These are phyloP conservation scores for Anoplius nigerrimus DNA, from an alignment of 2,888 invertebrate species.

Conservation along the genomic window DNA sequence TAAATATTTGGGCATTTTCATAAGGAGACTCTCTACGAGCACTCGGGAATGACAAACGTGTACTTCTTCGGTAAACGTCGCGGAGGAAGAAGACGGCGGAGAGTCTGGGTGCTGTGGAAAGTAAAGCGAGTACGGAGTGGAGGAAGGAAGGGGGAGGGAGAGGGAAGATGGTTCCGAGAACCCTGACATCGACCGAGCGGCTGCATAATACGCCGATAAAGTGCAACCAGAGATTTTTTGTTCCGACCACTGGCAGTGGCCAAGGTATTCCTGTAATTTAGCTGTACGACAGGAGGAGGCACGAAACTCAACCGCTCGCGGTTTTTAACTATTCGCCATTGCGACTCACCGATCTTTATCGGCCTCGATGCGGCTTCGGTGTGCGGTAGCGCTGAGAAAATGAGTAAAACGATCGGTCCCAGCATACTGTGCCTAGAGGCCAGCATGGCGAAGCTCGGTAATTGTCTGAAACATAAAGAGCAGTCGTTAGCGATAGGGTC, in stretches of 20 bases:
- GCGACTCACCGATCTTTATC: conserved; percentile 42
- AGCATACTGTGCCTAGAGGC: neutral
- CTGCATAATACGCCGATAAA: conserved; percentile 54
- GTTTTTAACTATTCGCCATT: too few relatives aligned
- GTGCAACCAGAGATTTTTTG: conserved; percentile 22
- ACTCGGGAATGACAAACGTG: conserved; percentile 36
- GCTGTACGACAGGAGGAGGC: conserved; percentile 11
- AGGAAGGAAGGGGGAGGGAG: conserved; percentile 7
- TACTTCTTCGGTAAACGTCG: conserved; percentile 27
- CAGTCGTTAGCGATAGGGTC: neutral
- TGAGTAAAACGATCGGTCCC: conserved; percentile 13
- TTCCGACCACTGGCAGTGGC: conserved; percentile 9
- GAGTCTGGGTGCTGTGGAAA: neutral
- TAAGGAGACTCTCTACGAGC: conserved; percentile 32
- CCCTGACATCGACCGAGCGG: conserved; percentile 39
- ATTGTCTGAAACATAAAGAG: too few relatives aligned
- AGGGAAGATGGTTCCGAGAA: conserved; percentile 19
- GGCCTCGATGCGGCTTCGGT: conserved; percentile 11
- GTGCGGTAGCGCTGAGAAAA: conserved; percentile 3
- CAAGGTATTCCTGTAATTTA: conserved; percentile 32
- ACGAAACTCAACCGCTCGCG: conserved; percentile 16
- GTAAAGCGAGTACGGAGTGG: neutral
- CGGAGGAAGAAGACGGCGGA: conserved; percentile 15
- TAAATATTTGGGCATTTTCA: conserved; percentile 57
- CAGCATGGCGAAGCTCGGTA: too few relatives aligned